phyloP scores from a whole-genome alignment of 2,888 invertebrate genomes.

The Helleia helle region DNA sequence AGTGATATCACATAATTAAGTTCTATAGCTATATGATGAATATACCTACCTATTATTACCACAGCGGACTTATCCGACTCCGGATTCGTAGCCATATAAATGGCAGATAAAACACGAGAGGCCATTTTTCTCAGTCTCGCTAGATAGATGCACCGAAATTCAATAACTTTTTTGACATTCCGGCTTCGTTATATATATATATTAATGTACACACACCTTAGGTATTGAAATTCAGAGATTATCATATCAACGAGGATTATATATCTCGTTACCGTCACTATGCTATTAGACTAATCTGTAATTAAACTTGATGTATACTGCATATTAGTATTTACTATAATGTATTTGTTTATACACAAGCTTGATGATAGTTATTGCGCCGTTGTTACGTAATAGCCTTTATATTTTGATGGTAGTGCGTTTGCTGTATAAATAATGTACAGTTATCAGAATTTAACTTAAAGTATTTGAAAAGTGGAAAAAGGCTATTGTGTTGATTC shows the following conservation, averaged over 20 bases:
- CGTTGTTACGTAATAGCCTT: not conserved
- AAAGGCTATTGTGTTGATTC: too few relatives aligned
- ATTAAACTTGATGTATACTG: not conserved
- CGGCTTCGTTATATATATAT: not conserved
- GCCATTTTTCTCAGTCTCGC: too few relatives aligned
- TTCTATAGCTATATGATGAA: too few relatives aligned
- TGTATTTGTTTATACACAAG: not conserved
- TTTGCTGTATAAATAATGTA: not conserved
- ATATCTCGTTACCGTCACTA: constrained; percentile 6
- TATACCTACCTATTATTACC: too few relatives aligned
- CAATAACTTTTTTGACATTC: not conserved
- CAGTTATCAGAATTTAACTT: not conserved
- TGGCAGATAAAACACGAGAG: too few relatives aligned
- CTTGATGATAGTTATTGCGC: not conserved
- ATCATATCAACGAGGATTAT: constrained; percentile 5
- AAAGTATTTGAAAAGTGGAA: too few relatives aligned
- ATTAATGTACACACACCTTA: not conserved
- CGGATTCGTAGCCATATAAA: too few relatives aligned
- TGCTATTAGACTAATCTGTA: constrained; percentile 7
- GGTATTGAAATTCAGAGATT: constrained; percentile 6
- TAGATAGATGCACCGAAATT: too few relatives aligned
- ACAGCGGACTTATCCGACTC: too few relatives aligned
- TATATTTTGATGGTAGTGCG: not conserved
- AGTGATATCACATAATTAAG: too few relatives aligned
- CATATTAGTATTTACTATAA: not conserved